Percentiles rank a stretch among this genome's conserved stretches.
phyloP scores from a whole-genome alignment of 2,797 vertebrate genomes.

The Coranthus polyacanthus region DNA sequence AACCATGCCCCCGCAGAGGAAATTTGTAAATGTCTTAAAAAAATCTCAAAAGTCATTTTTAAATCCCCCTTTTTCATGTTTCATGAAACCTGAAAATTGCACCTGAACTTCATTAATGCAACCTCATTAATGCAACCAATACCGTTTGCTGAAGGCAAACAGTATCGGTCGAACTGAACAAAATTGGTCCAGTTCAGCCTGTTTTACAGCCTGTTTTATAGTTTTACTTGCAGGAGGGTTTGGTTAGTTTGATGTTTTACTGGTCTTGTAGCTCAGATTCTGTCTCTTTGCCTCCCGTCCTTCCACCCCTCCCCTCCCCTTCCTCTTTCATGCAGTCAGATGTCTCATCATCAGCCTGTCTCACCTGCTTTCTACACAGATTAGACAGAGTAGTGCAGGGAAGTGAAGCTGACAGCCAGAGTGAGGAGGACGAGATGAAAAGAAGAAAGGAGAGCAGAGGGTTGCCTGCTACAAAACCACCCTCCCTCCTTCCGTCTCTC shows the following conservation, averaged over 20 bases:
- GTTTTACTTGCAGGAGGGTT: background rate
- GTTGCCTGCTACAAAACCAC: constrained; percentile 34
- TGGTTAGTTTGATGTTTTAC: background rate
- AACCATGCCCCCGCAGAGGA: too few relatives aligned
- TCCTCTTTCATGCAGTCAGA: constrained; percentile 17
- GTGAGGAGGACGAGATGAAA: constrained; percentile 42
- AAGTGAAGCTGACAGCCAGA: constrained; percentile 48
- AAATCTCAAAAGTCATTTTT: too few relatives aligned
- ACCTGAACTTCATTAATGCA: too few relatives aligned
- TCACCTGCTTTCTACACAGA: constrained; percentile 38
- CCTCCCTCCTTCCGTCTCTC: constrained; percentile 10
- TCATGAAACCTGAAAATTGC: too few relatives aligned
- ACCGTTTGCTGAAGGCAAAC: too few relatives aligned
- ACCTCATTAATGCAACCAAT: too few relatives aligned
- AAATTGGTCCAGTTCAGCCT: background rate
- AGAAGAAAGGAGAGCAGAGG: constrained; percentile 24
- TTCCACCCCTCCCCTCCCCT: background rate
- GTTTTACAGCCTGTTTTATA: background rate
- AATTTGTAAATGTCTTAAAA: too few relatives aligned
- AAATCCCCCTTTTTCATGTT: too few relatives aligned
- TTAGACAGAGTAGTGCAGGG: constrained; percentile 26
- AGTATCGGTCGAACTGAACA: background rate
- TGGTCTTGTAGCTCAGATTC: constrained; percentile 1
- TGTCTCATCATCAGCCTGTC: constrained; percentile 51
- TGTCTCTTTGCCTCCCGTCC: background rate